A percentile compares a stretch with the other conserved stretches of the same genome.
Evolutionary conservation across 2,113 vertebrate genomes (phyloP).

Genomic region (Capreolus pygargus): DNA sequence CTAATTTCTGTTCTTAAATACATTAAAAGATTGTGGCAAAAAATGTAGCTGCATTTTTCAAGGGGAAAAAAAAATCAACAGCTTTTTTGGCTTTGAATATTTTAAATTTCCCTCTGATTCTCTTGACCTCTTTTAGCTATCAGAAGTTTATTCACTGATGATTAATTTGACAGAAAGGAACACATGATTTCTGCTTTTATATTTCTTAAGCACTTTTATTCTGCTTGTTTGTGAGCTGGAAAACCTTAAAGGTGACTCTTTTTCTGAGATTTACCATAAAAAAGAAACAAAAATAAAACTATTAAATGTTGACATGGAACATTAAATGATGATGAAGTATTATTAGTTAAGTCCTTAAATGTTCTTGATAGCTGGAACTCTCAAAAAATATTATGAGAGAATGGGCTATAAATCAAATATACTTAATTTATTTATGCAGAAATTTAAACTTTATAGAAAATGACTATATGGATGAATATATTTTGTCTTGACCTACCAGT

Average conservation of each 20-base stretch:
- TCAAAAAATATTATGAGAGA: background rate
- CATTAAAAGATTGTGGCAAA: background rate
- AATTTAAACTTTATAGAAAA: background rate
- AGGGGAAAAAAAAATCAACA: conserved; percentile 17
- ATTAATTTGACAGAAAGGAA: conserved; percentile 57
- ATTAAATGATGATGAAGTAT: conserved; percentile 33
- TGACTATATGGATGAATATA: background rate
- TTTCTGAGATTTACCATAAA: conserved; percentile 24
- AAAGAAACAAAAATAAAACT: background rate
- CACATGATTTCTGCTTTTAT: background rate
- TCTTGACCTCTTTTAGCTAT: conserved; percentile 40
- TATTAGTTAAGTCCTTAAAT: conserved; percentile 47
- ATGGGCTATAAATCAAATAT: background rate
- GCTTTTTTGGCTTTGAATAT: conserved; percentile 31
- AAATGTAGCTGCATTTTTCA: background rate
- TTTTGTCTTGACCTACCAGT: background rate
- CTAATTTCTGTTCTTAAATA: conserved; percentile 25
- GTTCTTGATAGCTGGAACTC: background rate
- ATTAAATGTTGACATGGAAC: conserved; percentile 12
- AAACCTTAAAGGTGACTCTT: conserved; percentile 28
- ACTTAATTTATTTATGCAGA: conserved; percentile 43
- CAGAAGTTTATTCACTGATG: background rate
- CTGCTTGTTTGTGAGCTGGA: background rate
- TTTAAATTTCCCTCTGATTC: conserved; percentile 33
- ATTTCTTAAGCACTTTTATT: conserved; percentile 39